Base-by-base conservation (phyloP, 2,888 invertebrate species). In the Andrena fulva region DNA sequence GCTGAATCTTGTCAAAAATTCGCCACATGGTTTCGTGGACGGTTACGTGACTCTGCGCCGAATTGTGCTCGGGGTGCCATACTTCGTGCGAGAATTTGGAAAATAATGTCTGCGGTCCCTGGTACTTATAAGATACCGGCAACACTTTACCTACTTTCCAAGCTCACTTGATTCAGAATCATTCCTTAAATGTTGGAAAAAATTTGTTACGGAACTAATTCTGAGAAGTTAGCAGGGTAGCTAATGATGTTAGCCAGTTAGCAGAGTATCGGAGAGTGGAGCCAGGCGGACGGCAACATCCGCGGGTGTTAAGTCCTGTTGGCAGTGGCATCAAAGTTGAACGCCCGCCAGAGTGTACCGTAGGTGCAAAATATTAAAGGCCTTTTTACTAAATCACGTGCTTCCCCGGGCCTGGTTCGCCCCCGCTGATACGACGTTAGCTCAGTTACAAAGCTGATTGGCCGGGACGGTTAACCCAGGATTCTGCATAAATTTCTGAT, bases 401-500 rank as follows among this genome's bases (percentile, higher is more conserved):
- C 73, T 69, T 70, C 66, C 77, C 69, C 74, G 77, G 77, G 56
- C 73, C 76, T 66, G 84, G 63, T 78, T 77, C 84, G 78, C 80
- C 81, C 80, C 76, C 79, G 85, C 74, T 80, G 83, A 81, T 84
- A 82, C 77, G 86, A 86, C 84, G 86, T 86, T 85, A 86, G 87
- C 85, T 88, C 84, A 73, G 87, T 90, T 90, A 88, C 91, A 90
- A 89, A 91, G 91, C 90, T 91, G 90, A 91, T 91, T 90, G 91
- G 91, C 83, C 87, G 83, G 90, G 85, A 87, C 89, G 89, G 90
- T 90, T 91, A 89, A 90, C 88, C 89, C 85, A 82, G 89, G 90
- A 90, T 90, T 91, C 88, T 89, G 89, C 91, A 92, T 92, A 90
- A 91, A 92, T 92, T 92, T 91, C 90, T 92, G 89, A 92, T 91